phyloP scores from a whole-genome alignment of 2,113 vertebrate genomes.

The Oxyruncus cristatus region DNA sequence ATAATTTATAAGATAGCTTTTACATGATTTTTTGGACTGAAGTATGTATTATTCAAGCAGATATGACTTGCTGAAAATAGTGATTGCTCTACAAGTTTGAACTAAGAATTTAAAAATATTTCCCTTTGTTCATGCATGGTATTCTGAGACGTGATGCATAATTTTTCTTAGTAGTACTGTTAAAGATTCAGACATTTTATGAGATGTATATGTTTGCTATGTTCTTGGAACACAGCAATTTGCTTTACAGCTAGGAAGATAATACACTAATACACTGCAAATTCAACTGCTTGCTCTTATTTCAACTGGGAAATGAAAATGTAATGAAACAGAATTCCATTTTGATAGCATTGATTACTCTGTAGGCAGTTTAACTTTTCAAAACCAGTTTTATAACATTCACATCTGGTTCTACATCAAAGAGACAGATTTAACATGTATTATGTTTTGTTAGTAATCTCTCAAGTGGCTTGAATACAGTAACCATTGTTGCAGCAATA shows the following conservation, averaged over 20 bases:
- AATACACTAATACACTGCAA: neutral
- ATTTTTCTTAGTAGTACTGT: neutral
- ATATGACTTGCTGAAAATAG: neutral
- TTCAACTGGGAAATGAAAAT: conserved; percentile 15
- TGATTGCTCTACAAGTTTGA: neutral
- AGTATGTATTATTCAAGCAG: neutral
- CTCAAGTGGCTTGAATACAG: neutral
- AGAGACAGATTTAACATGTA: neutral
- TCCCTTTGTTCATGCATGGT: neutral
- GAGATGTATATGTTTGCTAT: neutral
- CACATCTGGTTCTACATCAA: neutral
- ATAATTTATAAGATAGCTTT: neutral
- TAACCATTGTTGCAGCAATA: neutral
- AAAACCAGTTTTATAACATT: neutral
- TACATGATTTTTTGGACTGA: neutral
- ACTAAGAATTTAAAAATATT: neutral
- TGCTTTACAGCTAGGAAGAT: neutral
- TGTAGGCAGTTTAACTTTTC: neutral
- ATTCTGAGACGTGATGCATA: neutral
- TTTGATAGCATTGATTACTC: neutral
- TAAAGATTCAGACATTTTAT: neutral
- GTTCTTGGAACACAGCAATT: neutral
- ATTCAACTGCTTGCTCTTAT: neutral
- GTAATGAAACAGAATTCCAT: neutral
- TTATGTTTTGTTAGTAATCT: neutral